Conservation (phyloP, 2,888 invertebrate genomes). For the Torymus auratus region DNA sequence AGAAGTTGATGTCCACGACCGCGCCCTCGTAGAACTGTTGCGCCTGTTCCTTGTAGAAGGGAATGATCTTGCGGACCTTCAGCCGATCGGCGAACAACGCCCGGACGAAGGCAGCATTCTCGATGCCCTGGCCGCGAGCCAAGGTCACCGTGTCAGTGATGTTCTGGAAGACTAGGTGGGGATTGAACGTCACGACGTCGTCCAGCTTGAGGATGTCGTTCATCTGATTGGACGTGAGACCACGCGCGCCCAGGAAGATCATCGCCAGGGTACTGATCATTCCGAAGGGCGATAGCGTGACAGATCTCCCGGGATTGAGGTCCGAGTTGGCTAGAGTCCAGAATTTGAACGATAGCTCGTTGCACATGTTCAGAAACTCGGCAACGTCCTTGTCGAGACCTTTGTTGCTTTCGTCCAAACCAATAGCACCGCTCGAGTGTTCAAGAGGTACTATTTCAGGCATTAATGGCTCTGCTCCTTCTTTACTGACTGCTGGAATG, state of each 20-base stretch:
- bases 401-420: constrained; percentile 86
- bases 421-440: constrained; percentile 79
- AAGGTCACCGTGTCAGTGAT: constrained; percentile 88
- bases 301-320: constrained; percentile 86
- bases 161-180: constrained; percentile 90
- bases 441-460: constrained; percentile 79
- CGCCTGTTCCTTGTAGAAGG: constrained; percentile 92
- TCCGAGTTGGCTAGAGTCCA: constrained; percentile 85
- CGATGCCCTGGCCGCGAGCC: constrained; percentile 84
- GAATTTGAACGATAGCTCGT: constrained; percentile 90
- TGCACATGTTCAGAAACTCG: constrained; percentile 88
- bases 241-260: constrained; percentile 92
- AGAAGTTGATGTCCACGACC: constrained; percentile 90
- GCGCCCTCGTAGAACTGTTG: constrained; percentile 92
- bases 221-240: constrained; percentile 93
- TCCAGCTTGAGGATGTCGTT: constrained; percentile 90
- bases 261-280: constrained; percentile 91
- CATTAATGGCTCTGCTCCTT: constrained; percentile 67
- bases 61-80: constrained; percentile 86
- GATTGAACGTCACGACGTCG: constrained; percentile 93
- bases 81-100: constrained; percentile 89
- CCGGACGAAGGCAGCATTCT: constrained; percentile 88
- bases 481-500: constrained; percentile 12
- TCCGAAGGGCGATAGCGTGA: constrained; percentile 90
- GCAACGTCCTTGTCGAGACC: constrained; percentile 85